Percentiles rank a stretch among this genome's conserved stretches.
These are phyloP conservation scores for Morelia viridis DNA, from an alignment of 2,797 vertebrate species.

Conservation along the genomic window DNA sequence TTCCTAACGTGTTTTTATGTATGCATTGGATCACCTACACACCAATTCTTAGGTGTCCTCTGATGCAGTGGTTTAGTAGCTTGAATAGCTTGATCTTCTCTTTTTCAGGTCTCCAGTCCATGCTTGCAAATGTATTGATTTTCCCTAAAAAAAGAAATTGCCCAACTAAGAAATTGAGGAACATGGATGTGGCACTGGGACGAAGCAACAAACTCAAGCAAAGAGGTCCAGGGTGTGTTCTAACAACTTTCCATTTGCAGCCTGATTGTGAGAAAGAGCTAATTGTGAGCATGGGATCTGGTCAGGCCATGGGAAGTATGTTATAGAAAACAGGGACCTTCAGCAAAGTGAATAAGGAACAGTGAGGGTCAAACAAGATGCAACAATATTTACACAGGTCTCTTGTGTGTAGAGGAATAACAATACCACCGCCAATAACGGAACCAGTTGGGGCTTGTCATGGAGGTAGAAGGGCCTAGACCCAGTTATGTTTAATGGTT, in stretches of 20 bases:
- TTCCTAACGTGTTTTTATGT: neutral
- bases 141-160: neutral
- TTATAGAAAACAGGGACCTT: neutral
- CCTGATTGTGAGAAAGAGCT: neutral
- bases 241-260: neutral
- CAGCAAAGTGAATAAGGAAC: neutral
- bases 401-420: neutral
- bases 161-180: neutral
- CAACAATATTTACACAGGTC: neutral
- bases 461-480: neutral
- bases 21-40: neutral
- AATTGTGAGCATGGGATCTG: neutral
- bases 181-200: neutral
- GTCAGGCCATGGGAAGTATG: neutral
- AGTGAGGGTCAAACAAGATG: neutral
- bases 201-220: neutral
- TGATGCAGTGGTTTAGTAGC: neutral
- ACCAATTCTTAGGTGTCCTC: neutral
- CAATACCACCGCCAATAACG: neutral
- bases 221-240: constrained; percentile 5
- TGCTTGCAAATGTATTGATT: neutral
- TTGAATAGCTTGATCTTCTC: neutral
- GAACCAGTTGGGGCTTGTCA: neutral
- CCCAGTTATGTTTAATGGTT: neutral
- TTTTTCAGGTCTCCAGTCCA: neutral